These are phyloP conservation scores for Papilio elwesi DNA, from an alignment of 2,888 invertebrate genomes.

Conservation along the genomic window DNA sequence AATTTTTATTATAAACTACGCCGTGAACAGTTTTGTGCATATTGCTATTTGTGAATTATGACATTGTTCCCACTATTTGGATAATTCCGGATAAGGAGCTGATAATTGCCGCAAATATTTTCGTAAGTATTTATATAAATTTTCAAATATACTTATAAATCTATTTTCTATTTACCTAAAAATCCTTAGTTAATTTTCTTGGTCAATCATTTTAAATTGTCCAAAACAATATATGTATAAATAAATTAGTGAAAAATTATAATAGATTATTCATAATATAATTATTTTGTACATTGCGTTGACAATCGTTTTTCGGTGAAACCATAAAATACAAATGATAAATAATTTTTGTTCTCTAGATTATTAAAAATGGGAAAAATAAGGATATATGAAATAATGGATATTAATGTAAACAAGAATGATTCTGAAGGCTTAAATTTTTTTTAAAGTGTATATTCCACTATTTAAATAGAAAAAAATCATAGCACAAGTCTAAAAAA, in stretches of 20 bases:
- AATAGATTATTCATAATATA: too few species aligned
- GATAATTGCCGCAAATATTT: slow-evolving; percentile 81
- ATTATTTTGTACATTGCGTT: slow-evolving; percentile 2
- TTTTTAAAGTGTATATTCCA: neutral
- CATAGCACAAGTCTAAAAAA: neutral
- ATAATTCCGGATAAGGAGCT: slow-evolving; percentile 79
- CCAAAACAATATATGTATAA: too few species aligned
- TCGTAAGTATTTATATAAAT: slow-evolving; percentile 71
- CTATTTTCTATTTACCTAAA: neutral
- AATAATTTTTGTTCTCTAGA: neutral
- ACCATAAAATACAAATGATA: neutral
- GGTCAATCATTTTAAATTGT: too few species aligned
- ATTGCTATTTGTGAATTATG: slow-evolving; percentile 71
- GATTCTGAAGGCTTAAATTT: neutral
- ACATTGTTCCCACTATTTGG: slow-evolving; percentile 78
- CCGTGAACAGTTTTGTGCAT: slow-evolving; percentile 62
- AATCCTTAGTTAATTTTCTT: too few species aligned
- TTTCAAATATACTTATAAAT: neutral
- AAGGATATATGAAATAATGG: neutral
- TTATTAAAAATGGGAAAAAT: too few species aligned
- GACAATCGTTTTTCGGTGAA: neutral
- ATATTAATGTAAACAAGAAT: neutral
- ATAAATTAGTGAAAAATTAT: too few species aligned
- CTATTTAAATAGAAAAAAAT: neutral
- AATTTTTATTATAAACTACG: slow-evolving; percentile 65